These are phyloP conservation scores for Cephalotes varians DNA, from an alignment of 2,888 invertebrate genomes.

Conservation along the genomic window DNA sequence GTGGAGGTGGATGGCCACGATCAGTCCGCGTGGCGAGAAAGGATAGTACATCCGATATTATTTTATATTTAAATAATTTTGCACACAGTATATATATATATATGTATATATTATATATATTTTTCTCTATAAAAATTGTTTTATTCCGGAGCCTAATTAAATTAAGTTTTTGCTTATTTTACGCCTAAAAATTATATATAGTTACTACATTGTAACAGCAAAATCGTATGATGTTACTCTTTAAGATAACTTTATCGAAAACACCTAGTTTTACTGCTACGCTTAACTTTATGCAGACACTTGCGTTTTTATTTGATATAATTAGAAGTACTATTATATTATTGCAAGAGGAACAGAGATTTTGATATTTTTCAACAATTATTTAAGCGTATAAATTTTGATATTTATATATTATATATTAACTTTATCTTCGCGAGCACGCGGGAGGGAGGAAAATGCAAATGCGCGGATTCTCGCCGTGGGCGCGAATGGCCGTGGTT, in stretches of 20 bases:
- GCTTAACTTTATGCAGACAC: neutral
- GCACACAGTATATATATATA: neutral
- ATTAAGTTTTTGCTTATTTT: neutral
- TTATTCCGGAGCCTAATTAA: neutral
- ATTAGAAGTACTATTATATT: neutral
- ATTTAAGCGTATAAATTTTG: neutral
- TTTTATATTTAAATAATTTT: conserved; percentile 1
- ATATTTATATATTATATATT: neutral
- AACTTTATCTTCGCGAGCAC: neutral
- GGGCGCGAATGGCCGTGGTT: conserved; percentile 38
- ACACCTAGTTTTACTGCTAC: neutral
- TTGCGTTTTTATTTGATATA: neutral
- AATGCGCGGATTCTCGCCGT: conserved; percentile 11
- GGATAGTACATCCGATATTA: neutral
- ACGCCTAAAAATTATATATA: neutral
- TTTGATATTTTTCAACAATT: neutral
- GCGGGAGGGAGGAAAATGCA: neutral
- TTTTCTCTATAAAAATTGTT: neutral
- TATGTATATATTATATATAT: no score
- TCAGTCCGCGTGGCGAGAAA: neutral
- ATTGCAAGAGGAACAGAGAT: neutral
- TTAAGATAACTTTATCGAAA: neutral
- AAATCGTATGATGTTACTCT: neutral
- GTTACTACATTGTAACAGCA: neutral
- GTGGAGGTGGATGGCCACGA: conserved; percentile 22